These are phyloP conservation scores for Pogonomyrmex californicus DNA, from an alignment of 1,140 invertebrate species.

Conservation along the genomic window DNA sequence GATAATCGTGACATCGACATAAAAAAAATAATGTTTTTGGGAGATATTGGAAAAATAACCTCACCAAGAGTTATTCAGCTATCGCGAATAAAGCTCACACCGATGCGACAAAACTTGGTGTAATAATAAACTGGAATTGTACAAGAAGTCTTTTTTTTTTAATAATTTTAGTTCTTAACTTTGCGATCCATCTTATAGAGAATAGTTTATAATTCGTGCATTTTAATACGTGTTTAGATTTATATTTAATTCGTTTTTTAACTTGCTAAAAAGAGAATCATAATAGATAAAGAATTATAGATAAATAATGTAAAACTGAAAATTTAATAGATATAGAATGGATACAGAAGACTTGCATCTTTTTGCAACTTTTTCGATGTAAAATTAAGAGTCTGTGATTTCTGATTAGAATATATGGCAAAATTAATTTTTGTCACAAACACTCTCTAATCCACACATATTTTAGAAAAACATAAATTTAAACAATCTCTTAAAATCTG, in stretches of 20 bases:
- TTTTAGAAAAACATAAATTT: constrained; percentile 2
- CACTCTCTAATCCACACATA: background rate
- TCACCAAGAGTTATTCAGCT: background rate
- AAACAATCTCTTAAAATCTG: background rate
- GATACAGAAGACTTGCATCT: background rate
- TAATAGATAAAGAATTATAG: background rate
- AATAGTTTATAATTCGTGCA: background rate
- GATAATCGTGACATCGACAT: constrained; percentile 25
- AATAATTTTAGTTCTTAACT: background rate
- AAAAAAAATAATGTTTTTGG: constrained; percentile 15
- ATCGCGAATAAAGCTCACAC: background rate
- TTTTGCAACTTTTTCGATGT: background rate
- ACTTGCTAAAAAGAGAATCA: background rate
- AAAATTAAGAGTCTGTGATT: background rate
- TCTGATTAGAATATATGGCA: background rate
- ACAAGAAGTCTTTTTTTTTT: background rate
- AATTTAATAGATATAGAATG: background rate
- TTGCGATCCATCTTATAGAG: background rate
- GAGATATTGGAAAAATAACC: constrained; percentile 18
- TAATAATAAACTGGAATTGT: constrained; percentile 20
- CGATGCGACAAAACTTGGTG: background rate
- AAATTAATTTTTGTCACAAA: background rate
- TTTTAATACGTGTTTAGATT: background rate
- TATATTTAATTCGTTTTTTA: background rate
- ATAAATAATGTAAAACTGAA: background rate